Conservation (phyloP, 2,797 vertebrate species). For the Emydoidea blandingii region DNA sequence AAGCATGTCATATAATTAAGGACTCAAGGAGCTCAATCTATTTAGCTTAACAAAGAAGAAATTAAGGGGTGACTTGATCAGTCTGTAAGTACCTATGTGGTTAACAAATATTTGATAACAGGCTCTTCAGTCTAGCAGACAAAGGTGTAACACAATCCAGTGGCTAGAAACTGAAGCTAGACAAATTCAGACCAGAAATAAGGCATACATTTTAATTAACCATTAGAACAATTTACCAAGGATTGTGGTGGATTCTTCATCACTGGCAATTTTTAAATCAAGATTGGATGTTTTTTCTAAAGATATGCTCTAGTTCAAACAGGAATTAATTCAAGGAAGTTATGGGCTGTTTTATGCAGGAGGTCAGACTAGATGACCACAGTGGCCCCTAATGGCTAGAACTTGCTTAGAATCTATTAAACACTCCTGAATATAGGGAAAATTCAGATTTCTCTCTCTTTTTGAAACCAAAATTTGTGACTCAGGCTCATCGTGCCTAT, state of each 20-base stretch:
- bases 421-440: background rate
- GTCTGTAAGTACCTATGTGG: background rate
- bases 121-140: background rate
- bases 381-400: background rate
- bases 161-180: background rate
- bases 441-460: background rate
- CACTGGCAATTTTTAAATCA: background rate
- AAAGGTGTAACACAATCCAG: background rate
- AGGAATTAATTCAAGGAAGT: background rate
- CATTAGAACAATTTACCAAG: background rate
- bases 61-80: background rate
- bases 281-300: background rate
- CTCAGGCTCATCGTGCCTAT: background rate
- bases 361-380: background rate
- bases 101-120: background rate
- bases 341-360: background rate
- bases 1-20: background rate
- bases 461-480: background rate
- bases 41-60: background rate
- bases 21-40: background rate
- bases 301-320: background rate
- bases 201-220: background rate
- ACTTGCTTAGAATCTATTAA: background rate
- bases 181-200: background rate
- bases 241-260: background rate